These are phyloP conservation scores for Hypomesus transpacificus DNA, from an alignment of 2,113 vertebrate genomes.

Conservation along the genomic window DNA sequence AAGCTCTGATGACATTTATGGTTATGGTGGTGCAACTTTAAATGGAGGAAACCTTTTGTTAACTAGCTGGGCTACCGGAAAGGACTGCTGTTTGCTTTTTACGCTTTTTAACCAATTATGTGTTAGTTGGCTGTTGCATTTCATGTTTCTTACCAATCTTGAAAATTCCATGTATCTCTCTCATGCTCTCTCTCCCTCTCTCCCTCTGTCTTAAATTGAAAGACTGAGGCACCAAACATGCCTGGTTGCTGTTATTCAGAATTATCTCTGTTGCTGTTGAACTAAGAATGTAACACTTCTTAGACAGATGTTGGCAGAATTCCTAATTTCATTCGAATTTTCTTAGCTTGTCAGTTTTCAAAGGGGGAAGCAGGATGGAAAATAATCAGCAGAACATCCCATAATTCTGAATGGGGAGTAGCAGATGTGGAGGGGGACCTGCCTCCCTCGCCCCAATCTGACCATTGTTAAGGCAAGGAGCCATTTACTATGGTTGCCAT, in stretches of 20 bases:
- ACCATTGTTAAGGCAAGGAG: conserved; percentile 78
- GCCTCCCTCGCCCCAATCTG: conserved; percentile 74
- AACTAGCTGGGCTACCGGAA: too few species aligned
- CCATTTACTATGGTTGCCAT: conserved; percentile 89
- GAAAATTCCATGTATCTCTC: conserved; percentile 21
- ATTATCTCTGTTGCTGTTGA: neutral
- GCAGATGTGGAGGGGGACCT: conserved; percentile 88
- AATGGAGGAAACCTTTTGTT: conserved; percentile 5
- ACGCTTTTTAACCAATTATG: too few species aligned
- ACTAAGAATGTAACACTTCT: conserved; percentile 30
- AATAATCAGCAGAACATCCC: conserved; percentile 77
- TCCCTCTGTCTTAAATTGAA: neutral
- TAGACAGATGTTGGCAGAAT: conserved; percentile 65
- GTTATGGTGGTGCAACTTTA: conserved; percentile 20
- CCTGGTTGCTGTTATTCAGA: neutral
- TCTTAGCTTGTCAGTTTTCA: conserved; percentile 59
- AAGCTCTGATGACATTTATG: conserved; percentile 48
- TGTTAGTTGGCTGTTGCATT: neutral
- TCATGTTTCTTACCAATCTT: neutral
- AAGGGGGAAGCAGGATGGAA: conserved; percentile 64
- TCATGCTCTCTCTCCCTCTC: neutral
- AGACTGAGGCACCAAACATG: neutral
- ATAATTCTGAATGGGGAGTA: conserved; percentile 85
- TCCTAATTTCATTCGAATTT: conserved; percentile 61
- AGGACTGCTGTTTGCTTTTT: too few species aligned